phyloP scores from a whole-genome alignment of 2,888 invertebrate species.

The Eudemis profundana region DNA sequence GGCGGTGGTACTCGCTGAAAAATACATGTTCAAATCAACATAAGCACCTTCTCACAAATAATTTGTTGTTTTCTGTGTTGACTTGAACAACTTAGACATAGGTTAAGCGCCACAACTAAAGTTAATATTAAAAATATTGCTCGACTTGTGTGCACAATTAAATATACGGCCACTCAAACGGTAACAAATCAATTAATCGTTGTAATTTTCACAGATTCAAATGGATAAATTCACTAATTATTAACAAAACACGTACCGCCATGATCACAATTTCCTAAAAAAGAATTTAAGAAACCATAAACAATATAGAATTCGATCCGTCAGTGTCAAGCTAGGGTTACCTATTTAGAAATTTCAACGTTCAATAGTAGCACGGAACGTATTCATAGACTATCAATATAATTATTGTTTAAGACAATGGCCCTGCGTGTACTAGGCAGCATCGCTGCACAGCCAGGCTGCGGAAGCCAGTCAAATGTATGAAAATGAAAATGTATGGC shows the following conservation, averaged over 20 bases:
- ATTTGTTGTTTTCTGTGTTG: conserved; percentile 43
- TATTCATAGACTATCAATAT: no score
- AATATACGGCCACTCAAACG: conserved; percentile 31
- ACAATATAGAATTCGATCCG: conserved; percentile 43
- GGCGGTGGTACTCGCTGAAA: conserved; percentile 81
- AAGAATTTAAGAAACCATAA: conserved; percentile 63
- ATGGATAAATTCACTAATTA: conserved; percentile 60
- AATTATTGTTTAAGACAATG: no score
- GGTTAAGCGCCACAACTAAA: conserved; percentile 61
- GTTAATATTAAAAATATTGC: conserved; percentile 32
- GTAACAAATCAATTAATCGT: conserved; percentile 43
- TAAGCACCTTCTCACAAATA: conserved; percentile 44
- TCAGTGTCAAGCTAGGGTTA: conserved; percentile 37
- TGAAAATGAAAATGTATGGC: no score
- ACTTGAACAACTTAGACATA: conserved; percentile 48
- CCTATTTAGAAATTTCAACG: no score
- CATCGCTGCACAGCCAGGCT: no score
- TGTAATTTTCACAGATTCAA: conserved; percentile 58
- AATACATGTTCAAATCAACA: conserved; percentile 56
- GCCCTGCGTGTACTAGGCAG: no score
- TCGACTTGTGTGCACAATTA: conserved; percentile 31
- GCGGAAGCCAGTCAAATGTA: no score
- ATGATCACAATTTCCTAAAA: conserved; percentile 77
- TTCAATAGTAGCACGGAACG: no score
- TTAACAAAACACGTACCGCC: conserved; percentile 79